A percentile compares a stretch with the other conserved stretches of the same genome.
phyloP scores from a whole-genome alignment of 1,140 invertebrate species.

The Meloidogyne exigua region DNA sequence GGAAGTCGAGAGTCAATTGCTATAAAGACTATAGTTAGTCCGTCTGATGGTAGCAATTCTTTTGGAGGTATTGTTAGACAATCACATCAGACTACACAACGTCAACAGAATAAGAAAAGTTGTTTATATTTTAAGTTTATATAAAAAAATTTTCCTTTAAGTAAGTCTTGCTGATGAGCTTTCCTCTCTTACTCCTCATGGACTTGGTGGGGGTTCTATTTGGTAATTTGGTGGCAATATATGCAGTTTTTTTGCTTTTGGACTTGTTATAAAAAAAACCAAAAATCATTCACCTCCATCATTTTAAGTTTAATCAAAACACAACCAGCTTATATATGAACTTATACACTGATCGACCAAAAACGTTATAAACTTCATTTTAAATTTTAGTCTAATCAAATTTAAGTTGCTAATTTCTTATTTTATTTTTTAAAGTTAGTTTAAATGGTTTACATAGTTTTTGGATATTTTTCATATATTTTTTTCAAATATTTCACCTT shows the following conservation, averaged over 20 bases:
- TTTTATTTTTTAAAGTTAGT: background rate
- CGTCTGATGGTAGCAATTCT: background rate
- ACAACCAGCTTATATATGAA: background rate
- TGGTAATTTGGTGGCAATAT: background rate
- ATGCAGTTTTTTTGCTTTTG: conserved; percentile 2
- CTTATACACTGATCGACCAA: background rate
- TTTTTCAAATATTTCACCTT: too few relatives aligned
- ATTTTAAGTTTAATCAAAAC: background rate
- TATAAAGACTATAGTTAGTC: background rate
- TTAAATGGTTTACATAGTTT: background rate
- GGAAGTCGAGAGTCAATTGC: background rate
- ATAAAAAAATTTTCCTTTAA: background rate
- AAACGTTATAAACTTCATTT: background rate
- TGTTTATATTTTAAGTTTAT: background rate
- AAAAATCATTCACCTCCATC: background rate
- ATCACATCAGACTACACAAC: background rate
- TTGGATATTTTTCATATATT: background rate
- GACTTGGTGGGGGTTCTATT: conserved; percentile 5
- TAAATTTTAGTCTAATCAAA: background rate
- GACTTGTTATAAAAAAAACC: background rate
- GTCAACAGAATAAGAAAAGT: background rate
- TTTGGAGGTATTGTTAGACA: background rate
- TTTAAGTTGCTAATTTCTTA: background rate
- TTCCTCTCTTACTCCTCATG: conserved; percentile 8
- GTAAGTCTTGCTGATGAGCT: conserved; percentile 25